phyloP scores from a whole-genome alignment of 2,113 vertebrate genomes.

The Athene cunicularia region DNA sequence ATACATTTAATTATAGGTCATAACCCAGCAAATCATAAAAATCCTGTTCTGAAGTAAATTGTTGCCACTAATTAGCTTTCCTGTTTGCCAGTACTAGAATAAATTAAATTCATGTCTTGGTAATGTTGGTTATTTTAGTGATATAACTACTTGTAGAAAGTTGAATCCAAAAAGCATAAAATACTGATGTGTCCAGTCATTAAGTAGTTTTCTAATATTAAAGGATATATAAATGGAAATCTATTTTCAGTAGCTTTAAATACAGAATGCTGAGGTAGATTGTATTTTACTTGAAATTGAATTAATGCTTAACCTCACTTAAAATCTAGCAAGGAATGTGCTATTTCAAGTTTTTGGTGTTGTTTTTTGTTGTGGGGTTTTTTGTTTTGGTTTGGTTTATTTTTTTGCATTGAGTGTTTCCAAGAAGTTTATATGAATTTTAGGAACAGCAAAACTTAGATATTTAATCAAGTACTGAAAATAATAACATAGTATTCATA shows the following conservation, averaged over 20 bases:
- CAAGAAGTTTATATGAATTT: background rate
- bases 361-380: too few relatives aligned
- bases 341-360: background rate
- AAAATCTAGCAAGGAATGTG: background rate
- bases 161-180: slow-evolving; percentile 5
- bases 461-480: background rate
- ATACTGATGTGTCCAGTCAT: background rate
- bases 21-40: slow-evolving; percentile 75
- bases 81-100: slow-evolving; percentile 64
- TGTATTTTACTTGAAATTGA: background rate
- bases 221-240: background rate
- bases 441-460: background rate
- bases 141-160: slow-evolving; percentile 26
- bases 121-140: slow-evolving; percentile 65
- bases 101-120: slow-evolving; percentile 54
- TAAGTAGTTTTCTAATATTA: background rate
- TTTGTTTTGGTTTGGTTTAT: too few relatives aligned
- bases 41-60: slow-evolving; percentile 72
- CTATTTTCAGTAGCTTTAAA: background rate
- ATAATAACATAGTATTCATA: background rate
- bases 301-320: background rate
- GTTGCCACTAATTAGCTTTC: slow-evolving; percentile 75
- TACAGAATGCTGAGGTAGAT: background rate
- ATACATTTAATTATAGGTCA: slow-evolving; percentile 77
- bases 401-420: background rate